Base-by-base conservation (phyloP, 2,797 vertebrate genomes). In the Spea hammondii region DNA sequence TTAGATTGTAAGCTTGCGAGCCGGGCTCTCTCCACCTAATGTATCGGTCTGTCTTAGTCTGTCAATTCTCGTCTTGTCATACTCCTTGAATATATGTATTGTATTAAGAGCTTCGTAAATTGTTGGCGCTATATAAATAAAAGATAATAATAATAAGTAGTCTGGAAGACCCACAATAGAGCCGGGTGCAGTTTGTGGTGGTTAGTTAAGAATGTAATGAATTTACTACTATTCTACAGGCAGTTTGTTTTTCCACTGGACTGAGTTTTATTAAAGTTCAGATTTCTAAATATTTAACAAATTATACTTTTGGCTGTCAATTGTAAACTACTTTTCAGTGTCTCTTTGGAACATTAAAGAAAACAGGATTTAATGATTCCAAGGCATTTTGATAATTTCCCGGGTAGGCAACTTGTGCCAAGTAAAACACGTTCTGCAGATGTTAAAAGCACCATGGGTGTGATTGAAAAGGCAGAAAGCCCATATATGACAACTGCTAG, bases 401-500 rank as follows among this genome's bases (percentile, higher is more conserved):
- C 84, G 70, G 78, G 62, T 80, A 85, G 54, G 68, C 68, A 75
- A 5, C 1, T 0, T 89, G 82, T 86, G 86, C 88, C 87, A 89
- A 88, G 84, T 86, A 86, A 85, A 87, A 89, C 89, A 85, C 84
- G 86, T 85, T 88, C 84, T 86, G 85, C 84, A 84, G 86, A 85
- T 89, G 89, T 91, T 92, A 91, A 88, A 90, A 86, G 87, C 80
- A 87, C 87, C 89, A 89, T 83, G 89, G 87, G 86, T 85, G 55
- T 74, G 86, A 86, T 70, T 89, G 88, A 91, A 88, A 89, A 89
- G 87, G 85, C 87, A 89, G 85, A 89, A 88, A 85, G 87, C 87
- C 89, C 87, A 86, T 91, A 88, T 88, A 89, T 89, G 87, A 84
- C 92, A 91, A 92, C 91, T 84, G 91, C 91, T 91, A 85, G 86